Base-by-base conservation (phyloP, 2,888 invertebrate genomes). In the Xanthia togata region DNA sequence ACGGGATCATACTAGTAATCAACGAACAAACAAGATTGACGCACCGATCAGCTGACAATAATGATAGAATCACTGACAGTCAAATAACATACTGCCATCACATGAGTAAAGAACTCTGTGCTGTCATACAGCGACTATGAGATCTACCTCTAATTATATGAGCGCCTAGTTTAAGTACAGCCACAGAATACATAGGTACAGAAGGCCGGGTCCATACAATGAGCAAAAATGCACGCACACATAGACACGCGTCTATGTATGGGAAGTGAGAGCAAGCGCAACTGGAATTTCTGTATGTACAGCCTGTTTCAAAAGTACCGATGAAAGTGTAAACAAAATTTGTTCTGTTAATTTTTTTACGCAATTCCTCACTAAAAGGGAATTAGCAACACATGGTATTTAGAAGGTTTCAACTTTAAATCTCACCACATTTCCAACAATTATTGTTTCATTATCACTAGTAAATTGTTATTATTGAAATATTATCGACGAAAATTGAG, bases 61-160 rank as follows among this genome's bases (percentile, higher is more conserved):
- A 26, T 35, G 23, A 72, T 65, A 69, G 35, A 60, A 35, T 64
- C 68, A 78, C 68, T 79, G 69, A 70, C 60, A 44, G 20, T 65
- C 50, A 47, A 79, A 79, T 79, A 65, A 73, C 69, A 73, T 83
- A 70, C 47, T 44, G 38, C 14, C 44, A 44, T 44, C 44, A 44
- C 14, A 44, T 44, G 44, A 44, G 44, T 44, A 44, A 44, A 44
- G 44, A 44, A 44, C 44, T 44, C 14, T 44, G 44, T 14, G 44
- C 44, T 44, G 44, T 83, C 60, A 68, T 71, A 73, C 59, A 65
- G 4, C 57, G 84, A 35, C 83, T 83, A 62, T 81, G 83, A 81
- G 53, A 60, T 68, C 26, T 63, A 38, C 26, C 44, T 68, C 44
- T 78, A 83, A 83, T 83, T 79, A n/a, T 83, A 73, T 60, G 65